Evolutionary conservation across 2,113 vertebrate genomes (phyloP), one percentile per base, ranked within the genome.

Genomic region (Tylochromis polylepis): DNA sequence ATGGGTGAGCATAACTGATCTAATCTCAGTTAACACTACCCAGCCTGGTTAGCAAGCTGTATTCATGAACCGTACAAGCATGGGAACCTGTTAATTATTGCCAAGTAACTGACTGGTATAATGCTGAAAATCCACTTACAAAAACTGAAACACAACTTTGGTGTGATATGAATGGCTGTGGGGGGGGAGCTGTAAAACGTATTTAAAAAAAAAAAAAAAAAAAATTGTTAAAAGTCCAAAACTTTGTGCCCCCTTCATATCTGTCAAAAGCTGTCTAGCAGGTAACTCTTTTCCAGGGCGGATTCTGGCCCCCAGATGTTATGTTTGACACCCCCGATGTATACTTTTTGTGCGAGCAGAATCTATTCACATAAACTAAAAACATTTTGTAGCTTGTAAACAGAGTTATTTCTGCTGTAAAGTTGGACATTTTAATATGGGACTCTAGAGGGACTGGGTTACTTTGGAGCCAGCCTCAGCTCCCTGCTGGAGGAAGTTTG

Each of bases 371-470:
- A 70, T 43, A 27, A 46, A 0, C n/a, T 22, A 43, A 11, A 1
- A 72, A 22, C 11, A 43, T 72, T 72, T 46, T 27, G 43, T 5
- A 46, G 1, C 38, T 27, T 46, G 38, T 24, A 11, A 72, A 11
- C 41, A 6, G 5, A 24, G 1, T 70, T 70, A 70, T 2, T 43
- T 70, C 62, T 70, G 12, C 62, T 70, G 20, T 24, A 43, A 43
- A 70, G n/a, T 70, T 70, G 65, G 4, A 43, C 3, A 18, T 46
- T 72, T 72, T 27, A 41, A 72, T 43, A 3, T 65, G 31, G 5
- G 34, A 65, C 5, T 0, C 18, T 36, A n/a, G 8, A 16, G 14
- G 67, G 67, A 0, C 2, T 72, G 41, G 22, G 1, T 0, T 11
- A 18, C 67, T 10, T 72, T 46, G 67, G 41, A 72, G 38, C 0